Base-by-base conservation (phyloP, 2,113 vertebrate genomes). In the Istiophorus platypterus region DNA sequence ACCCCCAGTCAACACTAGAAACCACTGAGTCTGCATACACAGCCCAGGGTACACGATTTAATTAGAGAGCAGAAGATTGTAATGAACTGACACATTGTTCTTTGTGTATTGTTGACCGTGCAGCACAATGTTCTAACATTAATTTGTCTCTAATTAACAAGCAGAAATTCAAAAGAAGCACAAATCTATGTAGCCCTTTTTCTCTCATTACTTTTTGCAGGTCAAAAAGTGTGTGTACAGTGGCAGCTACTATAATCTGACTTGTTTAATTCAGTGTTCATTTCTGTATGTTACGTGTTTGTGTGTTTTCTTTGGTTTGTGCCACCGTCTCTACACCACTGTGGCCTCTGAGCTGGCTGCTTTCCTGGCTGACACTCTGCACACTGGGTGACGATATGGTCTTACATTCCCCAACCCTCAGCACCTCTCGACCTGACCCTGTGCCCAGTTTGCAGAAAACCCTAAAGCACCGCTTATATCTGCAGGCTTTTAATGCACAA, bases 401-500 rank as follows among this genome's bases (percentile, higher is more conserved):
- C 49, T 80, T 14, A 66, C 37, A 34, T 70, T 62, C 61, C 73
- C 12, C 27, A 24, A 51, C 51, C 72, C 70, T 47, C 51, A 11
- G 37, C 57, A 24, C 47, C 26, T 67, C 72, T 64, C 22, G 11
- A 39, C 81, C 72, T 51, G 14, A 59, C 67, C 85, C 26, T 2
- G n/a, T 75, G 86, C 76, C 73, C 41, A 20, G 85, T 67, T 77
- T 81, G 78, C 88, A 85, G 77, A 88, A 52, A 39, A 81, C 76
- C 82, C 84, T 85, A 80, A 90, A 92, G 91, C 91, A 73, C 86
- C 72, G 77, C 89, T 86, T 80, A 75, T 78, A 88, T 83, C 91
- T 87, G 84, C 93, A 93, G 89, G 93, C 92, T 95, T 90, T 94
- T 95, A 95, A 96, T 94, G 89, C 95, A 90, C 89, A 82, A 93